Base-by-base conservation (phyloP, 2,797 vertebrate genomes). In the Pseudochaenichthys georgianus region DNA sequence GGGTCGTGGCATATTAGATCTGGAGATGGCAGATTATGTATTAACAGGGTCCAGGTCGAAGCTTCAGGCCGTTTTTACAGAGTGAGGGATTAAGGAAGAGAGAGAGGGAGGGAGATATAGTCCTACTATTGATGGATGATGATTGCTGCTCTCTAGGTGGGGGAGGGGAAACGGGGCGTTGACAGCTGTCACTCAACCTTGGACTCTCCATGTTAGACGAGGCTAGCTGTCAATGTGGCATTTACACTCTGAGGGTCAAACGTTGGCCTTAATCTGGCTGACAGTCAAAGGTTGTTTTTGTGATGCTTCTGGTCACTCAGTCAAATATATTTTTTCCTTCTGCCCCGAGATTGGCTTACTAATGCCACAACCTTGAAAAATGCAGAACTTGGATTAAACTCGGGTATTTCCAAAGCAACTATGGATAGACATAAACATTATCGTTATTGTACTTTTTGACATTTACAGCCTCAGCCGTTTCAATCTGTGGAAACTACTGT, bases 11-110 rank as follows among this genome's bases (percentile, higher is more conserved):
- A 77, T 87, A 72, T 86, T 88, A 81, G 68, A 80, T 84, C 71
- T 91, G 77, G 87, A 89, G 84, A 93, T 88, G 78, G 75, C 75
- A 87, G 91, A 90, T 94, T 92, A 91, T 91, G 78, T 87, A 84
- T 92, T 88, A 89, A 87, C 62, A 5, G 80, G 81, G 79, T 78
- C 64, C 78, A 75, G 86, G 83, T 86, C 87, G 87, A 82, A 83
- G 65, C 85, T 74, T 69, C 70, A 71, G 65, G 81, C 87, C 73
- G 88, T 88, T 81, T 79, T 90, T 89, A 72, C 64, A 73, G 82
- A 83, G 87, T 79, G 77, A 82, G 79, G 81, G 90, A 92, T 90
- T 90, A 88, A 78, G 47, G 34, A 67, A 71, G 38, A 5, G 16
- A 16, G 65, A 28, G 16, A 68, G 50, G 15, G 46, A 64, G 31